These are phyloP conservation scores for Dysmachus trigonus DNA, from an alignment of 2,888 invertebrate species.

Conservation along the genomic window DNA sequence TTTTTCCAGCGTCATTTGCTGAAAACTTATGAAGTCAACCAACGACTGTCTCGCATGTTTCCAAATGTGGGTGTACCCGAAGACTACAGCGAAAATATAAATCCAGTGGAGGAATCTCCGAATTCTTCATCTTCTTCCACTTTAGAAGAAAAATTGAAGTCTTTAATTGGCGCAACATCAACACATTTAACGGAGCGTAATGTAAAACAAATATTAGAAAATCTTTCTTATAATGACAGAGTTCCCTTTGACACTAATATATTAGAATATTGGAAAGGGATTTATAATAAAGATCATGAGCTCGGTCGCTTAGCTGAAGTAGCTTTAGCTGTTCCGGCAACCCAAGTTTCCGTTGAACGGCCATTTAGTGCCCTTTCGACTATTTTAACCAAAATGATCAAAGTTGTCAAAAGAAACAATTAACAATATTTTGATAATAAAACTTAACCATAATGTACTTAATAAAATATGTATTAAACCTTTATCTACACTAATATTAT, in stretches of 20 bases:
- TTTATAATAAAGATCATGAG: slow-evolving; percentile 29
- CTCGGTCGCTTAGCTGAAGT: slow-evolving; percentile 43
- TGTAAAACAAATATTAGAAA: slow-evolving; percentile 30
- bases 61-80: too few relatives aligned
- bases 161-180: background rate
- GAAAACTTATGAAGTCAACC: background rate
- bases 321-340: slow-evolving; percentile 47
- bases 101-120: too few relatives aligned
- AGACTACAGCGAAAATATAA: too few relatives aligned
- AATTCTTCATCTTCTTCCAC: too few relatives aligned
- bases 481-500: too few relatives aligned
- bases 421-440: too few relatives aligned
- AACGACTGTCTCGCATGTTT: background rate
- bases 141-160: too few relatives aligned
- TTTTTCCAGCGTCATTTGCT: background rate
- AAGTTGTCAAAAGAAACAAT: slow-evolving; percentile 12
- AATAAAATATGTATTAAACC: too few relatives aligned
- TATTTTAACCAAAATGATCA: slow-evolving; percentile 10
- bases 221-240: background rate
- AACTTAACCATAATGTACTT: too few relatives aligned
- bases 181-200: background rate
- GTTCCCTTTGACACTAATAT: slow-evolving; percentile 21
- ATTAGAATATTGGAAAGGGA: slow-evolving; percentile 44
- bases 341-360: slow-evolving; percentile 3
- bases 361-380: slow-evolving; percentile 47